Conservation (phyloP, 2,888 invertebrate species). For the Sphaeridia pumilis region DNA sequence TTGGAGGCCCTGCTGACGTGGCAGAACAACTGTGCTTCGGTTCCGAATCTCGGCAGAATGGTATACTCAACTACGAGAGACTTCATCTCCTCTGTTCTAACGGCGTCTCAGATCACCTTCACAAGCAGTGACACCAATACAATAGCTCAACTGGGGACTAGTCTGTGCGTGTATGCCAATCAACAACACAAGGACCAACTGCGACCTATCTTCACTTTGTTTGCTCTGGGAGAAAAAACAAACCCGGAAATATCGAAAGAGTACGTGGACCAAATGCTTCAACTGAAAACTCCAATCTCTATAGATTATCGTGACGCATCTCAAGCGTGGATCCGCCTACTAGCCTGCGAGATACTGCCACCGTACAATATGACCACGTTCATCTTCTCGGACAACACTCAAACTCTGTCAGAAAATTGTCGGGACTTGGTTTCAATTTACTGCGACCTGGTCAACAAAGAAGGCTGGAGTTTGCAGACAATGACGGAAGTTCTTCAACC, state of each 20-base stretch:
- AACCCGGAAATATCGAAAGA: constrained; percentile 21
- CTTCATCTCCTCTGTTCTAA: neutral
- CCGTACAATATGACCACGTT: constrained; percentile 7
- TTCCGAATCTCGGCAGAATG: neutral
- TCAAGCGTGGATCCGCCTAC: constrained; percentile 27
- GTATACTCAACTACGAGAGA: neutral
- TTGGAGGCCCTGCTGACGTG: constrained; percentile 13
- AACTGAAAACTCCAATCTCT: neutral
- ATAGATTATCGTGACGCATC: constrained; percentile 15
- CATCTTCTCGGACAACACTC: neutral
- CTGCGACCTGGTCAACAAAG: constrained; percentile 12
- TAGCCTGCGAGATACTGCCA: constrained; percentile 9
- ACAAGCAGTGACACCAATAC: constrained; percentile 23
- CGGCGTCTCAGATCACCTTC: constrained; percentile 4
- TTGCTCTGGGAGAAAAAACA: constrained; percentile 21
- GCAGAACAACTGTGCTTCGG: neutral
- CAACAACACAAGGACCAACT: neutral
- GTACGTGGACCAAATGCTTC: constrained; percentile 19
- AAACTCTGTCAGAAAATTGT: constrained; percentile 1
- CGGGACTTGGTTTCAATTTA: constrained; percentile 14
- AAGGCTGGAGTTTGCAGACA: constrained; percentile 14
- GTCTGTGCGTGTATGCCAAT: constrained; percentile 17
- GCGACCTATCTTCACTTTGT: constrained; percentile 19
- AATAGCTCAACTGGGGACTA: constrained; percentile 24
- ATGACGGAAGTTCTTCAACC: constrained; percentile 15